Percentiles rank a stretch among this genome's conserved stretches.
Conservation (phyloP, 1,140 invertebrate species). For the Myzus persicae region DNA sequence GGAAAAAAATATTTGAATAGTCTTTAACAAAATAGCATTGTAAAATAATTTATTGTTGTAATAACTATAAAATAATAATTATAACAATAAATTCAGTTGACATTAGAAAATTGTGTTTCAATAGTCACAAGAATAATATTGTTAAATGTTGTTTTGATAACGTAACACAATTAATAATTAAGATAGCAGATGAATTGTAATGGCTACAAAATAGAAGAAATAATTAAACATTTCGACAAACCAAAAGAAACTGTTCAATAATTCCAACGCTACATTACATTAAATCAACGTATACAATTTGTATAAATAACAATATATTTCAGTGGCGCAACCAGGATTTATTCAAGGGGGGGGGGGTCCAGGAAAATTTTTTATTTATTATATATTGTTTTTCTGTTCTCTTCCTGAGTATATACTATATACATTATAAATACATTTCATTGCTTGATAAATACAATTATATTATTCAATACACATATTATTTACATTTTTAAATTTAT, state of each 20-base stretch:
- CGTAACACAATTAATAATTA: background rate
- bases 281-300: background rate
- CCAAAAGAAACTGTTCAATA: background rate
- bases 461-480: no score
- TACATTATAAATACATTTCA: no score
- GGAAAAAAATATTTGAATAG: background rate
- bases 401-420: no score
- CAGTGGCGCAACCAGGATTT: no score
- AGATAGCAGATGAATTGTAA: constrained; percentile 17
- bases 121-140: constrained; percentile 6
- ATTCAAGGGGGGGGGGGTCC: no score
- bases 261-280: background rate
- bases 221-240: background rate
- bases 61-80: background rate
- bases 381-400: no score
- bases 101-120: background rate
- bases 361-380: no score
- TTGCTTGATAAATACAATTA: no score
- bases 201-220: background rate
- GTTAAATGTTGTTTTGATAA: background rate
- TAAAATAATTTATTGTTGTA: constrained; percentile 11
- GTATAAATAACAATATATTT: background rate
- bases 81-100: constrained; percentile 20
- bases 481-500: no score
- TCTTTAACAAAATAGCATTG: background rate